Evolutionary conservation across 2,888 invertebrate genomes (phyloP), one percentile per base, ranked within the genome.

Genomic region (Sylvicola cinctus): DNA sequence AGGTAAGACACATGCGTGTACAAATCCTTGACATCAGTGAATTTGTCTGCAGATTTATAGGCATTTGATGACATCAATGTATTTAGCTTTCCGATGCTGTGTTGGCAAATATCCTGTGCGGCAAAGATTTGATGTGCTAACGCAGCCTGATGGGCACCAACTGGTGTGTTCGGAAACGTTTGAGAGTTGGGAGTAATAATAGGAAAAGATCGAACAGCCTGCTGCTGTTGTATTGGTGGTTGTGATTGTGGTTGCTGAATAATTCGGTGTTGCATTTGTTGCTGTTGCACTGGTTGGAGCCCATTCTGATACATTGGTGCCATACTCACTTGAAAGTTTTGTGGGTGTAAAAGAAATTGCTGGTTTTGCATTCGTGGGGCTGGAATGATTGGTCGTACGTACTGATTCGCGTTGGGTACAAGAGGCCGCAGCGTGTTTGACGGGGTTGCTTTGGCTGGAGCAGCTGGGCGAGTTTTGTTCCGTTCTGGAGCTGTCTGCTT

Each of bases 1-100:
- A 58, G 39, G 38, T 58, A 58, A 3, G 56, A 57, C 10, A 58
- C 42, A 43, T 58, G 58, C 33, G 58, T 55, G 31, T 57, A 55
- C 3, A 58, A 42, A 36, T 59, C 57, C 37, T 58, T 58, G 4
- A 58, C 49, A 43, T 58, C 58, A 25, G 49, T 44, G 37, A 48
- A 49, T 37, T 46, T 54, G 14, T 47, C 48, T 0, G 51, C 59
- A 33, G 50, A 49, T 40, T 55, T 58, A 36, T 57, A 58, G 1
- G 58, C 55, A 45, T 56, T 58, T 28, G 58, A 55, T 40, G 54
- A 53, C 12, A 56, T 58, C 3, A 58, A 42, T 1, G 56, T 56
- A 33, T 54, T 52, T 16, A 58, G 47, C 36, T 58, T 58, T 7
- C 51, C 50, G 11, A 51, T 54, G 4, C 58, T 46, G 44, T 58